Evolutionary conservation across 2,113 vertebrate genomes (phyloP).

Genomic region (Psilopsiagon aurifrons): DNA sequence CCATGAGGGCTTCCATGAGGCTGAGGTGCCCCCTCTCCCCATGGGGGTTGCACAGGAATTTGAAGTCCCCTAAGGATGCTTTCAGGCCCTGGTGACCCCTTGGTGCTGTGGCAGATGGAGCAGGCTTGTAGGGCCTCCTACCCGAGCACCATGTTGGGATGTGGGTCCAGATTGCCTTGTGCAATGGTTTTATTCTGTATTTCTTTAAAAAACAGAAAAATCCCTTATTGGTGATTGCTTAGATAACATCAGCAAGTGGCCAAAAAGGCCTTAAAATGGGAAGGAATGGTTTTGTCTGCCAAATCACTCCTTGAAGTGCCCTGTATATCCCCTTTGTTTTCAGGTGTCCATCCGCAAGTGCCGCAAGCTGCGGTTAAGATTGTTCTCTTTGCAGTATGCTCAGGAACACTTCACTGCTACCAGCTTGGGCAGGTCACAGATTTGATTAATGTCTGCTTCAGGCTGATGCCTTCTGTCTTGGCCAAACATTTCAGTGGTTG

Average conservation of each 20-base stretch:
- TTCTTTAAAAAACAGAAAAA: background rate
- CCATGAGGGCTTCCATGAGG: fast-evolving
- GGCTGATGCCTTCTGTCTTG: background rate
- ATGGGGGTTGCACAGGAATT: background rate
- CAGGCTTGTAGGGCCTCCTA: background rate
- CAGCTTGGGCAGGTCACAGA: background rate
- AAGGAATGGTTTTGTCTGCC: background rate
- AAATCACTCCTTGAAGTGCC: background rate
- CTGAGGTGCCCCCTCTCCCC: background rate
- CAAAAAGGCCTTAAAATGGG: background rate
- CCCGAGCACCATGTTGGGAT: background rate
- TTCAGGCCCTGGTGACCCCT: background rate
- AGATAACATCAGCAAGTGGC: background rate
- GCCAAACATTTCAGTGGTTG: background rate
- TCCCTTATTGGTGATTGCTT: background rate
- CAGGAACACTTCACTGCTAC: background rate
- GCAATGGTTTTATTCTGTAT: background rate
- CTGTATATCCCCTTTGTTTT: background rate
- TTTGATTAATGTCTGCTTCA: background rate
- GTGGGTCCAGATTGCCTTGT: background rate
- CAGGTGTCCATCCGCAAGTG: background rate
- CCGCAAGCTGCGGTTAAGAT: background rate
- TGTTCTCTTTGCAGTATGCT: background rate
- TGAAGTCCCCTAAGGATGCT: background rate
- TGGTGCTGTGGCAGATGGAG: fast-evolving